Evolutionary conservation across 2,888 invertebrate species (phyloP), one percentile per base, ranked within the genome.

Genomic region (Digitonthophagus gazella): DNA sequence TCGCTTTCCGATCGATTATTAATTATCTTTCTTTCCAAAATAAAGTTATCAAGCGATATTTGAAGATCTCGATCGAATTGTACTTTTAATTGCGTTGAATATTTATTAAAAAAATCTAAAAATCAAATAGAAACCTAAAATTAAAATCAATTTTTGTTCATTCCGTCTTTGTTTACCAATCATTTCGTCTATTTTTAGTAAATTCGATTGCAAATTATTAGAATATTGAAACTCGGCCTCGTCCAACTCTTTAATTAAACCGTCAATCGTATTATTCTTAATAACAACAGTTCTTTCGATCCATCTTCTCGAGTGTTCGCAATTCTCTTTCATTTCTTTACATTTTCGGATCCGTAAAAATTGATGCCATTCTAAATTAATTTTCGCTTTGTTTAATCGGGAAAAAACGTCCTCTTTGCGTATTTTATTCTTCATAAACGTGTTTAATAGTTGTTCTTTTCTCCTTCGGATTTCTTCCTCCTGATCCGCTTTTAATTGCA

Each of bases 371-470:
- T 91, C 89, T 82, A 93, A 93, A 78, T 94, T 93, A 66, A 95
- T 90, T 84, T 95, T 95, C 0, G 94, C 93, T 71, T 90, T 87
- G 79, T 95, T 95, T 65, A 92, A 83, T 64, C 93, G 88, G 1
- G 91, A 87, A 80, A 90, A 93, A 0, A 88, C 88, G 80, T 93
- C 93, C 81, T 95, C 95, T 72, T 89, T 90, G 80, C 90, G 92
- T 4, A 94, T 83, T 86, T 95, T 95, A 78, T 91, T 93, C 93
- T 93, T 94, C 82, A 93, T 90, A 77, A 92, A 95, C 61, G 89
- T 88, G 5, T 91, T 87, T 70, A 95, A 89, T 0, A 95, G 85
- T 77, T 94, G 93, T 76, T 93, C 89, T 78, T 94, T 93, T 72
- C 94, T 86, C 11, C 93, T 84, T 55, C 90, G 86, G 0, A 92